Conservation (phyloP, 2,888 invertebrate species). For the Sarcophaga caerulescens region DNA sequence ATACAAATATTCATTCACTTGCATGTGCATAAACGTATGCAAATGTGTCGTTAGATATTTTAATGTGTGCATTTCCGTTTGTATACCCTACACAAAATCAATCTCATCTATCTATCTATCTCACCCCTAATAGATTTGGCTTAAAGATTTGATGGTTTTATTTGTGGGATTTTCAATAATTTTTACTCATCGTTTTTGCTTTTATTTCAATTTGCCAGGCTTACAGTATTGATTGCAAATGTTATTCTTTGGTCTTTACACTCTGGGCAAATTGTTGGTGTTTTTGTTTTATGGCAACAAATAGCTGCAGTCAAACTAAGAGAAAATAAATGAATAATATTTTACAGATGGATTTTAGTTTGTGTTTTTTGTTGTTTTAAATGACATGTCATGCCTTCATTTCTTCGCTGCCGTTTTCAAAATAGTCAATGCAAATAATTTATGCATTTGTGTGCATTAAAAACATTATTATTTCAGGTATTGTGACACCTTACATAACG, state of each 20-base stretch:
- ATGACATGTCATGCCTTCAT: background rate
- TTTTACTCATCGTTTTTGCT: background rate
- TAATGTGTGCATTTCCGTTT: conserved; percentile 25
- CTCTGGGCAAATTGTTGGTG: no score
- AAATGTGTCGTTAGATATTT: background rate
- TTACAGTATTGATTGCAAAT: background rate
- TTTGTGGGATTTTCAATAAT: background rate
- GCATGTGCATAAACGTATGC: background rate
- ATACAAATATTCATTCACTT: background rate
- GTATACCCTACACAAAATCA: background rate
- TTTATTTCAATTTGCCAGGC: background rate
- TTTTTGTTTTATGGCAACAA: conserved; percentile 37
- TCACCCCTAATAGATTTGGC: background rate
- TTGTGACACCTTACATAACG: background rate
- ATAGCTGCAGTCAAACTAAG: background rate
- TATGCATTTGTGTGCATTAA: background rate
- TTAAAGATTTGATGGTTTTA: conserved; percentile 19
- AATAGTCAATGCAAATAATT: conserved; percentile 37
- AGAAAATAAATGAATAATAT: no score
- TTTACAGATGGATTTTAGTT: no score
- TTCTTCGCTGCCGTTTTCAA: no score
- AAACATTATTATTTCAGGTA: conserved; percentile 24
- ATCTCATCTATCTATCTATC: background rate
- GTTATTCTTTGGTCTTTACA: background rate
- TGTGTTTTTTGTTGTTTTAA: background rate